Base-by-base conservation (phyloP, 2,888 invertebrate genomes). In the Dorcus hopei region DNA sequence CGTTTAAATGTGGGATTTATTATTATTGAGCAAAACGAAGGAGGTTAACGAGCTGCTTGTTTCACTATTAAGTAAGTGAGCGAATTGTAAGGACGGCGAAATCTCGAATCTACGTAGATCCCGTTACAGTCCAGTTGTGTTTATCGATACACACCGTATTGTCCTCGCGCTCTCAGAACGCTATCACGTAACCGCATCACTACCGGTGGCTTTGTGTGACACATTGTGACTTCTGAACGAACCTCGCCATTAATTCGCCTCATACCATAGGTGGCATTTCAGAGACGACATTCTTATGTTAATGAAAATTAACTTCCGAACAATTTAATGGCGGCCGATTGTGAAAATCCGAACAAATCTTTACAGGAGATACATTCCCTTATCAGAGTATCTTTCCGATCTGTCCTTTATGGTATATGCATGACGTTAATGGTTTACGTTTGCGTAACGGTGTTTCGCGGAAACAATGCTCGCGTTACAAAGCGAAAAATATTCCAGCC, bases 291-390 rank as follows among this genome's bases (percentile, higher is more conserved):
- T 58, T 61, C 55, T 58, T 61, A 61, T 59, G 55, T 54, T 59
- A 61, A 63, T 63, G 59, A 57, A 63, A 63, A 63, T 61, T 59
- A 63, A 63, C 39, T 45, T 52, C 54, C 19, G 58, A 49, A 41
- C 57, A 52, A 19, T 49, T 45, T 60, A 57, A 54, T 43, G 23
- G 45, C 43, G 38, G 14, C 9, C 49, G 42, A 49, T 54, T 61
- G 53, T 51, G 51, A 49, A 61, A 57, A 45, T 54, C 50, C 45
- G 42, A 50, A 56, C 55, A 59, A 50, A 60, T 59, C 43, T 59
- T 9, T 33, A 33, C 26, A 33, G 26, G 26, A 33, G 14, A 45
- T 9, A 11, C 45, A 11, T 23, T 11, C 16, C 45, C 45, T 45
- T 45, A 45, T 45, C 45, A 45, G 45, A 11, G n/a, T 33, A 33